Evolutionary conservation across 1,140 invertebrate genomes (phyloP).

Genomic region (Sinella curviseta): DNA sequence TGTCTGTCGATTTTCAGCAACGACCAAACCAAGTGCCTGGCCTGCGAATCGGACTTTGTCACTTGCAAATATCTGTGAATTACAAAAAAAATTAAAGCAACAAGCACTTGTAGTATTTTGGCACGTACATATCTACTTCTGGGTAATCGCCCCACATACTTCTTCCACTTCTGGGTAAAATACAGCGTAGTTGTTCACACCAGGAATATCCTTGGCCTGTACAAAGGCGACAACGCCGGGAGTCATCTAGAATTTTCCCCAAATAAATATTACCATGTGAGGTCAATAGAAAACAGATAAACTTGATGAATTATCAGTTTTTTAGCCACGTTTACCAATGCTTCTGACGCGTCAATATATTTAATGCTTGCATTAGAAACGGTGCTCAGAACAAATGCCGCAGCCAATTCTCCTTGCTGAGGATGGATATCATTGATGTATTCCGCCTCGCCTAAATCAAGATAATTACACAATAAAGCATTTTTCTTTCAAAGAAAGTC

Average conservation of each 20-base stretch:
- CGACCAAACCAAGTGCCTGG: slow-evolving; percentile 56
- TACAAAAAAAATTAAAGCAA: background rate
- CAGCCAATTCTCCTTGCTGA: slow-evolving; percentile 54
- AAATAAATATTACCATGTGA: background rate
- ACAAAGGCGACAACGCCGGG: slow-evolving; percentile 55
- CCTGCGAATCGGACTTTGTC: slow-evolving; percentile 63
- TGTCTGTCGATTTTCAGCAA: slow-evolving; percentile 54
- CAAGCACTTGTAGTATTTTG: too few relatives aligned
- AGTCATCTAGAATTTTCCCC: slow-evolving; percentile 45
- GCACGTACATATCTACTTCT: too few relatives aligned
- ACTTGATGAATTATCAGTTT: background rate
- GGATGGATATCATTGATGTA: slow-evolving; percentile 57
- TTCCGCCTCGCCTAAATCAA: slow-evolving; percentile 56
- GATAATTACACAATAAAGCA: too few relatives aligned
- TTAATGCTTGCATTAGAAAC: slow-evolving; percentile 53
- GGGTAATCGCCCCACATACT: too few relatives aligned
- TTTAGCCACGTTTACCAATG: slow-evolving; percentile 48
- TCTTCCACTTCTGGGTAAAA: slow-evolving; percentile 47
- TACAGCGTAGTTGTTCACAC: slow-evolving; percentile 50
- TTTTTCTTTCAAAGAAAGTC: too few relatives aligned
- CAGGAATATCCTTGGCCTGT: slow-evolving; percentile 56
- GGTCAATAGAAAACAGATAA: too few relatives aligned
- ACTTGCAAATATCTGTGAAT: slow-evolving; percentile 56
- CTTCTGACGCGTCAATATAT: slow-evolving; percentile 51
- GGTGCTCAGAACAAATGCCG: slow-evolving; percentile 55